Percentiles rank a stretch among this genome's conserved stretches.
These are phyloP conservation scores for Squalus acanthias DNA, from an alignment of 2,797 vertebrate species.

Conservation along the genomic window DNA sequence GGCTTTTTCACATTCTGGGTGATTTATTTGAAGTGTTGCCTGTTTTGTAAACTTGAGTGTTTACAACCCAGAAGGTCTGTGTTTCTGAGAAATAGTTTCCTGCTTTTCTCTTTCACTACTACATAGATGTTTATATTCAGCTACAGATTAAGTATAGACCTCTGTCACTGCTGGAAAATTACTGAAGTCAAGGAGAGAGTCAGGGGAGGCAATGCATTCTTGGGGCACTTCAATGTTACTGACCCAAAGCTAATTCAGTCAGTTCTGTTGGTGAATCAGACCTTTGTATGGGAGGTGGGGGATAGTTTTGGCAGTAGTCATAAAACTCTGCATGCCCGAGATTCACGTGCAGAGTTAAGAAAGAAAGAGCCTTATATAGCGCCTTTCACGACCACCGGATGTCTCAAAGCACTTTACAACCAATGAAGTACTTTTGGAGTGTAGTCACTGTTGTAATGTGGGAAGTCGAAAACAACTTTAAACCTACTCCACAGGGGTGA, in stretches of 20 bases:
- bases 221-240: neutral
- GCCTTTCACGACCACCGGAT: too few species aligned
- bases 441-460: too few species aligned
- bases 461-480: neutral
- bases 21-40: neutral
- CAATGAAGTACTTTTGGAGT: too few species aligned
- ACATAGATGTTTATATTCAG: neutral
- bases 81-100: neutral
- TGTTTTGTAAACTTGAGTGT: slow-evolving; percentile 1
- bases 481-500: neutral
- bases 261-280: neutral
- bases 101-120: neutral
- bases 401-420: too few species aligned
- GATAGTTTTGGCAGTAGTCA: neutral
- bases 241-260: neutral
- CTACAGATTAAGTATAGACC: neutral
- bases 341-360: neutral
- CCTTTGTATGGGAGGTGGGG: neutral
- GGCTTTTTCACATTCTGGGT: neutral
- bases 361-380: too few species aligned
- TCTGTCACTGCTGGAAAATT: neutral
- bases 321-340: neutral
- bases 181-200: neutral
- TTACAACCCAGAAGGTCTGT: neutral
- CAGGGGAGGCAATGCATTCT: neutral